Conservation (phyloP, 2,888 invertebrate genomes). For the Argyresthia goedartella region DNA sequence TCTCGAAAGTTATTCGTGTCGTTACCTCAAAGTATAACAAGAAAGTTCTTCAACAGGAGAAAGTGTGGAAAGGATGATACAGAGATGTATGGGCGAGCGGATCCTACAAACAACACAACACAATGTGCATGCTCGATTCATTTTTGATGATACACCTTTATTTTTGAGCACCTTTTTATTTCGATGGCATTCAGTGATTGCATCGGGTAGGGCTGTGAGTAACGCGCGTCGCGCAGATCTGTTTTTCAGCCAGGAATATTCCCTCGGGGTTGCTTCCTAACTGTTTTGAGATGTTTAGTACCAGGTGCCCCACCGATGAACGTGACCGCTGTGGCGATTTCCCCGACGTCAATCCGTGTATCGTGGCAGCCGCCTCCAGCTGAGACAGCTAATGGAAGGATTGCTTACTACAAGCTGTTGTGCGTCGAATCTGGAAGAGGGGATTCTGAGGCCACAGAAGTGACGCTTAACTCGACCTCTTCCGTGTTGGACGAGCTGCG, state of each 20-base stretch:
- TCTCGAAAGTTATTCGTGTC: slow-evolving; percentile 26
- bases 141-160: slow-evolving; percentile 33
- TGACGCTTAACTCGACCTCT: slow-evolving; percentile 83
- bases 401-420: slow-evolving; percentile 95
- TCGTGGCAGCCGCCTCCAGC: slow-evolving; percentile 94
- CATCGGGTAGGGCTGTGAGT: slow-evolving; percentile 40
- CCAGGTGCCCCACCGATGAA: slow-evolving; percentile 97
- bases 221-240: too few relatives aligned
- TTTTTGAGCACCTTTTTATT: slow-evolving; percentile 53
- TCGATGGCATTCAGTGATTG: slow-evolving; percentile 70
- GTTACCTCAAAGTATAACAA: slow-evolving; percentile 24
- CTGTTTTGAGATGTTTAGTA: slow-evolving; percentile 75
- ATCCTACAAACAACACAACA: slow-evolving; percentile 39
- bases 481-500: slow-evolving; percentile 90
- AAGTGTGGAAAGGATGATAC: slow-evolving; percentile 45
- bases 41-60: slow-evolving; percentile 48
- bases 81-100: slow-evolving; percentile 65
- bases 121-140: slow-evolving; percentile 44
- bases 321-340: slow-evolving; percentile 89
- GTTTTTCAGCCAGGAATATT: slow-evolving; percentile 31
- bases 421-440: slow-evolving; percentile 88
- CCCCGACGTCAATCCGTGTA: slow-evolving; percentile 90
- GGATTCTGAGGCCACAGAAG: slow-evolving; percentile 86
- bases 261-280: slow-evolving; percentile 21
- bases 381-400: slow-evolving; percentile 91